phyloP scores from a whole-genome alignment of 2,888 invertebrate genomes.

The Griposia aprilina region DNA sequence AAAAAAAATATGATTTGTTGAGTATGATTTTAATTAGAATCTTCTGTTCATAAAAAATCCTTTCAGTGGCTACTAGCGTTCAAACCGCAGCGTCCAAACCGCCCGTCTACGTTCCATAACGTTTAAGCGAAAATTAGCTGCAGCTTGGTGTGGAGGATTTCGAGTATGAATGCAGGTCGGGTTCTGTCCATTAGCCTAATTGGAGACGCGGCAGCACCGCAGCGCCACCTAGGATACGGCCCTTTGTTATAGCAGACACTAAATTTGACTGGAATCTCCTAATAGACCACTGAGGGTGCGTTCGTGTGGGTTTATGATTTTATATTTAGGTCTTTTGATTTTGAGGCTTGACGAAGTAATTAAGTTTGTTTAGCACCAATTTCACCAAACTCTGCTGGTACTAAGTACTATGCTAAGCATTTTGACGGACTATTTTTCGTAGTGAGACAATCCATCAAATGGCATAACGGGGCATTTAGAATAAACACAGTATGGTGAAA shows the following conservation, averaged over 20 bases:
- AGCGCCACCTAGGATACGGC: conserved; percentile 76
- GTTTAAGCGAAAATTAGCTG: conserved; percentile 89
- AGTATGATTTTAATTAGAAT: not conserved
- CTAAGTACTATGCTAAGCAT: no score
- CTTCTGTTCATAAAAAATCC: not conserved
- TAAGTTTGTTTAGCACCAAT: conserved; percentile 2
- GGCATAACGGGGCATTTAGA: no score
- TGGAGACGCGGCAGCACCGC: conserved; percentile 80
- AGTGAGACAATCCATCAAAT: no score
- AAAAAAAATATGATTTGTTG: not conserved
- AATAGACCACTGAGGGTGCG: conserved; percentile 57
- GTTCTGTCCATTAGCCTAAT: conserved; percentile 90
- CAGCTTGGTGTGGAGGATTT: conserved; percentile 89
- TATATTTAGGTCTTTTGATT: conserved; percentile 31
- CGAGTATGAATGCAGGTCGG: conserved; percentile 89
- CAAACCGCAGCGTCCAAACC: conserved; percentile 60
- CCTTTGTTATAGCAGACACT: conserved; percentile 79
- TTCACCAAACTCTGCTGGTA: no score
- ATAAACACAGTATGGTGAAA: no score
- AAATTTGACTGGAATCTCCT: conserved; percentile 69
- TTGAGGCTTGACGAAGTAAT: not conserved
- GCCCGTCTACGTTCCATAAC: conserved; percentile 74
- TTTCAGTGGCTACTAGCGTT: conserved; percentile 19
- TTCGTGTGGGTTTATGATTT: conserved; percentile 53
- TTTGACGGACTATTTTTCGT: no score